Base-by-base conservation (phyloP, 2,797 vertebrate species). In the Octomys mimax region DNA sequence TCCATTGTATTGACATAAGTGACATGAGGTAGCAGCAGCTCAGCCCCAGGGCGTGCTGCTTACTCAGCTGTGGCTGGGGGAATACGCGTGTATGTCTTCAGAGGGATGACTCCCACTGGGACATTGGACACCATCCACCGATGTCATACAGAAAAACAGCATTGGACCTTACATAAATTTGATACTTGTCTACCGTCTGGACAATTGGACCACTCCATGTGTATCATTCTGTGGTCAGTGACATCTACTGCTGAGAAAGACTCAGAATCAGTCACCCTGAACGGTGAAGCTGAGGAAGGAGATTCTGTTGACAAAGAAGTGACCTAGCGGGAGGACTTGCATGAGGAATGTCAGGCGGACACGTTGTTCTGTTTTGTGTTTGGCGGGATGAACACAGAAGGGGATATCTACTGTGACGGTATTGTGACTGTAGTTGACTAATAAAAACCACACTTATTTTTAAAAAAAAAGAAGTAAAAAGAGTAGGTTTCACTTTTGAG, bases 151-250 rank as follows among this genome's bases (percentile, higher is more conserved):
- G 99, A 99, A 79, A 98, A 98, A 91, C 98, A 97, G 24, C 98
- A 98, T 13, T 99, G 99, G 99, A 98, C 97, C 0, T 97, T 99
- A n/a, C 94, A 99, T 95, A 98, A 97, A 92, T 99, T 99, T 96
- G 98, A 99, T 14, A 97, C 98, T 21, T 98, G 99, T 6, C 57
- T 99, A 81, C 99, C 99, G 0, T 28, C 99, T 0, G 99, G 98
- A 95, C 98, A 99, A 19, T 97, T 99, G 90, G 99, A 99, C 97
- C 99, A 99, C 1, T 99, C 99, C 36, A 99, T 99, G 99, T 99
- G 99, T 89, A 52, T 99, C n/a, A 62, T 99, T 88, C 99, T 99
- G 0, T 99, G 99, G 99, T 96, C 4, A 9, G 91, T 98, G 52
- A 84, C 78, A 64, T 70, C 42, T 5, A 84, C 96, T 21, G 42